A percentile compares a stretch with the other conserved stretches of the same genome.
Evolutionary conservation across 2,888 invertebrate genomes (phyloP).

Genomic region (Scotopteryx bipunctaria): DNA sequence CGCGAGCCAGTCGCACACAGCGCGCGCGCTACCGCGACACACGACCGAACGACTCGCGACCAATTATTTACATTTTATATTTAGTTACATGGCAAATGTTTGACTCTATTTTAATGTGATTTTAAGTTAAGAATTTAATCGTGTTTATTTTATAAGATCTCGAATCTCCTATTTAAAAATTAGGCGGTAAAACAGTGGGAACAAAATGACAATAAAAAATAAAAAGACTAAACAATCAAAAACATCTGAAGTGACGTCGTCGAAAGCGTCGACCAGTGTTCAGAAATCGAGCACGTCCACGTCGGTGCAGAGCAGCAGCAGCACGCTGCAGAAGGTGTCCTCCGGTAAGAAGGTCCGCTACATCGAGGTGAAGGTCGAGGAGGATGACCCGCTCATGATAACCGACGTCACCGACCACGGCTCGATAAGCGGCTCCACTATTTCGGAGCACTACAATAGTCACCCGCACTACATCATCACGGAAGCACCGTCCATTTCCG

Average conservation of each 20-base stretch:
- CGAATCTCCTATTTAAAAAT: slow-evolving; percentile 66
- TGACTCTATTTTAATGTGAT: slow-evolving; percentile 62
- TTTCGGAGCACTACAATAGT: slow-evolving; percentile 79
- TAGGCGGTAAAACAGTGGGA: slow-evolving; percentile 55
- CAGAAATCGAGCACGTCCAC: slow-evolving; percentile 73
- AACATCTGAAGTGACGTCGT: slow-evolving; percentile 67
- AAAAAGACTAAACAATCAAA: slow-evolving; percentile 81
- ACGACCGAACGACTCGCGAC: slow-evolving; percentile 81
- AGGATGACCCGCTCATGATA: slow-evolving; percentile 81
- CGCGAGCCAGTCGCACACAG: slow-evolving; percentile 75
- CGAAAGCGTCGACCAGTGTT: slow-evolving; percentile 75
- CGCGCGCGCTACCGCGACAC: slow-evolving; percentile 73
- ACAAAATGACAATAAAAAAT: slow-evolving; percentile 82
- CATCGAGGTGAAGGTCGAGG: slow-evolving; percentile 81
- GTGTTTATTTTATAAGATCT: slow-evolving; percentile 47
- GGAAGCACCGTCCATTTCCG: slow-evolving; percentile 76
- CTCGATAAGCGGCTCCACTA: slow-evolving; percentile 74
- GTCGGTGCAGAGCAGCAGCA: slow-evolving; percentile 71
- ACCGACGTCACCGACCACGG: slow-evolving; percentile 77
- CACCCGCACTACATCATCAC: slow-evolving; percentile 81
- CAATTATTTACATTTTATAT: slow-evolving; percentile 50
- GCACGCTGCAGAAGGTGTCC: slow-evolving; percentile 71
- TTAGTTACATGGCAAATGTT: slow-evolving; percentile 70
- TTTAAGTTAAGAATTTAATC: slow-evolving; percentile 61
- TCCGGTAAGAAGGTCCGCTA: slow-evolving; percentile 79